Percentiles rank a stretch among this genome's conserved stretches.
Conservation (phyloP, 2,113 vertebrate species). For the Neomonachus schauinslandi region DNA sequence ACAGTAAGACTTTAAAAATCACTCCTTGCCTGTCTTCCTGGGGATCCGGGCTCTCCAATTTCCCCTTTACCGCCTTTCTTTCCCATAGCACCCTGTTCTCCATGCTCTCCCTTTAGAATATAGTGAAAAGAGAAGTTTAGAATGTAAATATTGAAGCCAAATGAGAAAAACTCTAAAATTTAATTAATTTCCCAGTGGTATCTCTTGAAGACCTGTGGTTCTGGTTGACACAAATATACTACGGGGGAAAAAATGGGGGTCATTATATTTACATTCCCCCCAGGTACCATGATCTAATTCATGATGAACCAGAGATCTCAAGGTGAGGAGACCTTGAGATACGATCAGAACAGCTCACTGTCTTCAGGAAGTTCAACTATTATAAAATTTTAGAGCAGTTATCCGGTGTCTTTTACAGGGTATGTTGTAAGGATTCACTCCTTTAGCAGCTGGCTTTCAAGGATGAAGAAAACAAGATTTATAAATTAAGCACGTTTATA, state of each 20-base stretch:
- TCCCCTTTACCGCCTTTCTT: constrained; percentile 91
- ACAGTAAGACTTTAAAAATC: neutral
- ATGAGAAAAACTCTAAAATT: neutral
- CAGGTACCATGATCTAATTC: neutral
- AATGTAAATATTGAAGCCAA: neutral
- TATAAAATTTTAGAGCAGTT: neutral
- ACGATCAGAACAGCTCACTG: neutral
- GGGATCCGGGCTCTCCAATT: constrained; percentile 87
- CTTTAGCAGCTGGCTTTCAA: neutral
- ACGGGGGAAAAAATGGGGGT: neutral
- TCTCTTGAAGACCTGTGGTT: neutral
- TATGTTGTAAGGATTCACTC: neutral
- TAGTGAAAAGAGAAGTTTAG: neutral
- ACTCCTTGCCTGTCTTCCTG: constrained; percentile 87
- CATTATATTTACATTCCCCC: neutral
- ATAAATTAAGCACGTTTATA: neutral
- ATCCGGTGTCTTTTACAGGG: neutral
- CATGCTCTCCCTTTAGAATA: constrained; percentile 88
- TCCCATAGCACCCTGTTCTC: constrained; percentile 87
- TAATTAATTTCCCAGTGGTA: neutral
- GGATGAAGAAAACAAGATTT: neutral
- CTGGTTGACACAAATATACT: neutral
- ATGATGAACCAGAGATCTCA: neutral
- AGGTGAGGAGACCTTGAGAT: neutral
- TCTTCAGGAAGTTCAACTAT: neutral